These are phyloP conservation scores for Bradypodion ventrale DNA, from an alignment of 2,797 vertebrate genomes.

Conservation along the genomic window DNA sequence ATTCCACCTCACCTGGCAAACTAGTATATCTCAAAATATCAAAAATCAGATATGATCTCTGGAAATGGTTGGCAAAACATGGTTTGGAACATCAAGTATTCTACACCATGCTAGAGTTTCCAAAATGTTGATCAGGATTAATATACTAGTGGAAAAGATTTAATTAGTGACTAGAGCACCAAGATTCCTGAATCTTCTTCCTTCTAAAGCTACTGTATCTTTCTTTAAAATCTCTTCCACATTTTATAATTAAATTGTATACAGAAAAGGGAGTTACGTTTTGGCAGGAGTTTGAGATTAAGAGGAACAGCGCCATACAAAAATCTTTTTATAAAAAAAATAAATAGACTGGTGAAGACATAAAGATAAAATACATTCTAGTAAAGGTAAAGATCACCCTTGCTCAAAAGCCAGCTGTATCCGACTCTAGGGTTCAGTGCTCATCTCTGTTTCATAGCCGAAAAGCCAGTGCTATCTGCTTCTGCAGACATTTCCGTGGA, in stretches of 20 bases:
- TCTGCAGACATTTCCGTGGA: too few species aligned
- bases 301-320: neutral
- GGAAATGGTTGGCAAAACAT: neutral
- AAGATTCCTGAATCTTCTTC: neutral
- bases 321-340: too few species aligned
- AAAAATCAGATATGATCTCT: neutral
- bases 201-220: neutral
- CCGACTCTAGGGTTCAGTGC: too few species aligned
- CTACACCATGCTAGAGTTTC: conserved; percentile 9
- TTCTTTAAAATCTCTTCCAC: neutral
- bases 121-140: fast-evolving
- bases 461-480: too few species aligned
- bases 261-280: neutral
- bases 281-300: neutral
- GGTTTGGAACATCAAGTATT: neutral
- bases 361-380: too few species aligned
- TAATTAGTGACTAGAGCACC: neutral
- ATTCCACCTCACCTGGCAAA: neutral
- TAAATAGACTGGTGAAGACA: too few species aligned
- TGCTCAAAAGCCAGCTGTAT: too few species aligned
- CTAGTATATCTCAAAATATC: neutral
- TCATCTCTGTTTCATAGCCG: too few species aligned
- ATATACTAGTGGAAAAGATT: neutral
- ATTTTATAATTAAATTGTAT: neutral
- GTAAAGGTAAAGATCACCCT: too few species aligned